Evolutionary conservation across 2,113 vertebrate species (phyloP).

Genomic region (Pungitius pungitius): DNA sequence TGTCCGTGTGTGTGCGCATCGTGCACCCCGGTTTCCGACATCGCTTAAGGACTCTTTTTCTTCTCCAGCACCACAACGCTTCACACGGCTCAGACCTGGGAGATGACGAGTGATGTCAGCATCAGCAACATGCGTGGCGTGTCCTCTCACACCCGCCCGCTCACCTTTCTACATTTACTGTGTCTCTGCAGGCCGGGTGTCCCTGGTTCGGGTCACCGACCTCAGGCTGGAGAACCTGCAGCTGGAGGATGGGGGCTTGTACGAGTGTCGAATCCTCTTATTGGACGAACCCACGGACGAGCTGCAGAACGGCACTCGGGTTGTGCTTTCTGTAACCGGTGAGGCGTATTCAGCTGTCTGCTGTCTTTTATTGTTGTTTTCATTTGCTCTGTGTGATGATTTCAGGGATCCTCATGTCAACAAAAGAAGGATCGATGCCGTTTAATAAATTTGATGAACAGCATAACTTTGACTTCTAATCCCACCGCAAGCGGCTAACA

Average conservation of each 20-base stretch:
- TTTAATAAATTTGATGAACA: neutral
- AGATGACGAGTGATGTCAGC: constrained; percentile 34
- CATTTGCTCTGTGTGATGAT: neutral
- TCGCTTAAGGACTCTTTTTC: constrained; percentile 22
- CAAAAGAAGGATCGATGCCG: neutral
- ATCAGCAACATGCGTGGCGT: neutral
- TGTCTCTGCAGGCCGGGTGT: constrained; percentile 84
- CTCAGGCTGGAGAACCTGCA: constrained; percentile 85
- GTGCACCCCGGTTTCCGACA: constrained; percentile 14
- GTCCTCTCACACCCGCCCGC: neutral
- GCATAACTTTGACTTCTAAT: neutral
- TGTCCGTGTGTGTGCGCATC: neutral
- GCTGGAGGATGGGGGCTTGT: constrained; percentile 89
- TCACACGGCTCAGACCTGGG: constrained; percentile 13
- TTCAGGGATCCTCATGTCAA: neutral
- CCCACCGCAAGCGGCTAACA: neutral
- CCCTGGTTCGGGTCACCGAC: constrained; percentile 82
- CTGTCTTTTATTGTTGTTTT: constrained; percentile 14
- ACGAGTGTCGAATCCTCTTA: constrained; percentile 91
- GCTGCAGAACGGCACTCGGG: constrained; percentile 89
- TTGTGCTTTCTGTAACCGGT: constrained; percentile 89
- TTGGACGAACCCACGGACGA: constrained; percentile 87
- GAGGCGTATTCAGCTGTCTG: constrained; percentile 27
- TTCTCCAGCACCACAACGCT: constrained; percentile 7
- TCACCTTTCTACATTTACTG: neutral